A percentile compares a stretch with the other conserved stretches of the same genome.
phyloP scores from a whole-genome alignment of 2,797 vertebrate species.

The Darevskia nairensis region DNA sequence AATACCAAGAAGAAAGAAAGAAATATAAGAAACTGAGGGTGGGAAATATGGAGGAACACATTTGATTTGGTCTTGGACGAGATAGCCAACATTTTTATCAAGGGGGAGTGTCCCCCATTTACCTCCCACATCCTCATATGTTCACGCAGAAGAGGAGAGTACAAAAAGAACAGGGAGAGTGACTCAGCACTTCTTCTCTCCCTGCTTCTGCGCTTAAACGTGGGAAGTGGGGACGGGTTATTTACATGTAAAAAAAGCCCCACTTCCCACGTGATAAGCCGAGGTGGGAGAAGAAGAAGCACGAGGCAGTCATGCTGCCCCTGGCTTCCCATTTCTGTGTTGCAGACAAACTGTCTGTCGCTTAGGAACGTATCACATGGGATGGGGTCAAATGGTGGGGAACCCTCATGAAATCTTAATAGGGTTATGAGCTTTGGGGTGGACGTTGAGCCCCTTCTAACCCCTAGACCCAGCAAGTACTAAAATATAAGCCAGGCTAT shows the following conservation, averaged over 20 bases:
- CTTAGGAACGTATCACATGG: background rate
- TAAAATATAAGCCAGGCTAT: too few species aligned
- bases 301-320: conserved; percentile 17
- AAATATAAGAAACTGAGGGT: background rate
- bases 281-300: conserved; percentile 7
- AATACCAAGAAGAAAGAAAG: too few species aligned
- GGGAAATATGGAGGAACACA: background rate
- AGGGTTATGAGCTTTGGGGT: too few species aligned
- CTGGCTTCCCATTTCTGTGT: background rate
- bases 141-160: background rate
- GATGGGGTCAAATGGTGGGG: background rate
- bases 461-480: too few species aligned
- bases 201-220: background rate
- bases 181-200: conserved; percentile 17
- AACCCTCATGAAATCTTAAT: background rate
- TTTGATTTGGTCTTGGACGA: background rate
- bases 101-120: background rate
- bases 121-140: background rate
- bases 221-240: conserved; percentile 10
- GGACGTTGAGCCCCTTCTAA: too few species aligned
- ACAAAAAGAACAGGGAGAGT: conserved; percentile 6
- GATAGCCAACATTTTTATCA: background rate
- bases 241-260: background rate
- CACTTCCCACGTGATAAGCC: conserved; percentile 2
- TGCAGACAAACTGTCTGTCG: background rate